These are phyloP conservation scores for Nibea albiflora DNA, from an alignment of 2,113 vertebrate genomes.

Conservation along the genomic window DNA sequence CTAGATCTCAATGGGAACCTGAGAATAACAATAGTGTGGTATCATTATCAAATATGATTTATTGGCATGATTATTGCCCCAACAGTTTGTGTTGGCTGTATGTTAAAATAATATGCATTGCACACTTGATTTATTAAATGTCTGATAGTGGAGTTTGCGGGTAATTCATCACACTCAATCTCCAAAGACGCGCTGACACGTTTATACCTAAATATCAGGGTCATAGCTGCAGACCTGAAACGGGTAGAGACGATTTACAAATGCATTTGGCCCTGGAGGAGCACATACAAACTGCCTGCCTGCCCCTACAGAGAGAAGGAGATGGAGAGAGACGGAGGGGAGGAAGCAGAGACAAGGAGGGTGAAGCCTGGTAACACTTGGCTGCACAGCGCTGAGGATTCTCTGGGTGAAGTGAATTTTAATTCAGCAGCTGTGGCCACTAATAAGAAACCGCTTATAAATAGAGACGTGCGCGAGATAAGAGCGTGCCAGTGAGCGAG, in stretches of 20 bases:
- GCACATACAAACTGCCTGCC: constrained; percentile 50
- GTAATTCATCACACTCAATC: constrained; percentile 84
- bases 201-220: constrained; percentile 80
- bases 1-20: constrained; percentile 60
- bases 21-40: constrained; percentile 71
- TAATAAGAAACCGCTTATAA: constrained; percentile 70
- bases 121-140: constrained; percentile 84
- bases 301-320: constrained; percentile 51
- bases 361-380: constrained; percentile 56
- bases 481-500: constrained; percentile 29
- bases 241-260: constrained; percentile 65
- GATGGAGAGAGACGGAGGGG: constrained; percentile 57
- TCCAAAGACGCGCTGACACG: constrained; percentile 76
- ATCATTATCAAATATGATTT: constrained; percentile 82
- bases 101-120: constrained; percentile 75
- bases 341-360: constrained; percentile 30
- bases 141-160: constrained; percentile 74
- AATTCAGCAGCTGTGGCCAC: constrained; percentile 76
- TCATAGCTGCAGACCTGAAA: constrained; percentile 66
- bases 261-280: constrained; percentile 75
- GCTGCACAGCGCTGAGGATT: constrained; percentile 49
- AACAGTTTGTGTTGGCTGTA: constrained; percentile 64
- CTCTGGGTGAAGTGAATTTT: constrained; percentile 65
- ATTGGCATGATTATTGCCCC: constrained; percentile 79
- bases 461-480: constrained; percentile 54